Base-by-base conservation (phyloP, 2,888 invertebrate species). In the Minunthozetes semirufus region DNA sequence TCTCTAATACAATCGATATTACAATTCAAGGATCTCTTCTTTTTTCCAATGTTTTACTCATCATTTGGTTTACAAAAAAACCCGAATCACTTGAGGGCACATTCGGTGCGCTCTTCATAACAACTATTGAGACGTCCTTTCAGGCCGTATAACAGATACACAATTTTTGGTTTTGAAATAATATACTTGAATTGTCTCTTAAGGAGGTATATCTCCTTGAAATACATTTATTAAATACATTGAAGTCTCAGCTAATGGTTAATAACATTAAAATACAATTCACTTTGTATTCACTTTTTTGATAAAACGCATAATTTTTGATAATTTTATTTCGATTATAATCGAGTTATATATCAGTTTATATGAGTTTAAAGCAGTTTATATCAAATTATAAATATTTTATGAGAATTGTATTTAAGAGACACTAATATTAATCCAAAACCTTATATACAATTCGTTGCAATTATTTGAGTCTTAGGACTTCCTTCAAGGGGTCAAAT, bases 11-110 rank as follows among this genome's bases (percentile, higher is more conserved):
- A n/a, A n/a, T 42, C 11, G 42, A 1, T 61, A 61, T 29, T 68
- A 11, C 22, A 42, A 46, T 68, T 68, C 42, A 68, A 68, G 68
- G 68, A n/a, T 42, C 46, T 15, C 68, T 68, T 22, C 68, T 68
- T 68, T 42, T 68, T 42, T 9, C 17, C 38, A 68, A 68, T 68
- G 42, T 22, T 33, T 68, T 68, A n/a, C 29, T 33, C 25, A 17
- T 42, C 13, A 22, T n/a, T 68, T 17, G 38, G 9, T 33, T 42
- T 22, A 13, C 38, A 22, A 9, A 17, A 29, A 4, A n/a, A 33
- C 33, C 38, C 38, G 68, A 68, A 68, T 68, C 1, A 19, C 68
- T 42, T 42, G 29, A 68, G 68, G 68, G 66, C 66, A 66, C 17
- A 17, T 66, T n/a, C 29, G 17, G 9, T 5, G 3, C 19, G 17